These are phyloP conservation scores for Porites lutea DNA, from an alignment of 64 coral and sea anemone genomes.

Conservation along the genomic window DNA sequence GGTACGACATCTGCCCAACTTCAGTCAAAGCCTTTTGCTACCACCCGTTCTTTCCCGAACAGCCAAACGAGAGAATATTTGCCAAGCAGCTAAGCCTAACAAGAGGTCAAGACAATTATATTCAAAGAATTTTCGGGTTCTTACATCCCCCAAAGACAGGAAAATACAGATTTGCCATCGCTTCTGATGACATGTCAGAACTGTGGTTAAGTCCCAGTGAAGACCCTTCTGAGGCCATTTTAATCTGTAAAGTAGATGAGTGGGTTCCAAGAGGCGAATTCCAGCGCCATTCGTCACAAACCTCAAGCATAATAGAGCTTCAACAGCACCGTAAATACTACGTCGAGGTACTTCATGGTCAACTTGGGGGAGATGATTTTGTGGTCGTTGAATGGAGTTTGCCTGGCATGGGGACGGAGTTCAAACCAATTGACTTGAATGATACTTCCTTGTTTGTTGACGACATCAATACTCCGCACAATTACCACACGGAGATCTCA, in stretches of 20 bases:
- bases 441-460: not conserved
- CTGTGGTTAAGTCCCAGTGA: conserved; percentile 53
- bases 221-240: conserved; percentile 9
- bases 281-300: not conserved
- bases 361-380: not conserved
- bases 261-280: not conserved
- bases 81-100: conserved; percentile 11
- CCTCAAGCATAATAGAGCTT: conserved; percentile 42
- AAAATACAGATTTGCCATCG: conserved; percentile 51
- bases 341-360: conserved; percentile 59
- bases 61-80: not conserved
- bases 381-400: conserved; percentile 57
- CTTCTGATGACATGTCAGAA: conserved; percentile 60
- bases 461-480: not conserved
- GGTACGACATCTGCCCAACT: conserved; percentile 6
- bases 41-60: conserved; percentile 17
- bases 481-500: not conserved
- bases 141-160: conserved; percentile 64
- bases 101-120: conserved; percentile 8
- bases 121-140: conserved; percentile 72
- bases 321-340: conserved; percentile 32
- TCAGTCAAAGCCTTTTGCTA: conserved; percentile 12
- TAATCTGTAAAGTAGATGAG: conserved; percentile 22
- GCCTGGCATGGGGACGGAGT: conserved; percentile 33
- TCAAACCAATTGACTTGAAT: conserved; percentile 21